Conservation (phyloP, 2,888 invertebrate species). For the Phaonia tiefii region DNA sequence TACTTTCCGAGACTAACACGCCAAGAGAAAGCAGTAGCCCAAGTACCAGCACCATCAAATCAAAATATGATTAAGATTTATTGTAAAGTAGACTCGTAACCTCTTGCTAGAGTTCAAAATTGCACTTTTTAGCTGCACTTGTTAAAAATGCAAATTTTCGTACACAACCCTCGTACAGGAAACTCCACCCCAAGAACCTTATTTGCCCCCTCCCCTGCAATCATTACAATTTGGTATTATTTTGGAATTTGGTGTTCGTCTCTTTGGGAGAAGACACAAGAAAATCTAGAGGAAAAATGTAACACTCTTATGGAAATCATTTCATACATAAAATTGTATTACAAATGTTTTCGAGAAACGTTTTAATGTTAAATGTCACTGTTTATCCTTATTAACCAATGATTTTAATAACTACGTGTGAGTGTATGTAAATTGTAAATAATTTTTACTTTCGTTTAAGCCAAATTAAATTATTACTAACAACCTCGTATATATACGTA, state of each 20-base stretch:
- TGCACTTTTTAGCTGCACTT: slow-evolving; percentile 79
- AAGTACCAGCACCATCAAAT: slow-evolving; percentile 43
- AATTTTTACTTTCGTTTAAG: slow-evolving; percentile 56
- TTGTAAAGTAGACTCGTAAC: slow-evolving; percentile 18
- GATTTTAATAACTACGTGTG: background rate
- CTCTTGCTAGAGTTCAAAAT: slow-evolving; percentile 67
- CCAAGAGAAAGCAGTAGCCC: slow-evolving; percentile 63
- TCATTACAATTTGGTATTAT: background rate
- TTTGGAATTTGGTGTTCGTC: slow-evolving; percentile 4
- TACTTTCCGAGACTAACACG: slow-evolving; percentile 72
- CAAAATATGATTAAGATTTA: background rate
- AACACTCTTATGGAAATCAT: background rate
- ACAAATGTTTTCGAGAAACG: slow-evolving; percentile 28
- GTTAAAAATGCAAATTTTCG: slow-evolving; percentile 78
- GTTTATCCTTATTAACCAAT: background rate
- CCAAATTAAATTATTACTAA: slow-evolving; percentile 52
- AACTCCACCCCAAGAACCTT: background rate
- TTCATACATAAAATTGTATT: slow-evolving; percentile 41
- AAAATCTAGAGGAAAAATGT: slow-evolving; percentile 8
- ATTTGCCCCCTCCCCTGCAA: background rate
- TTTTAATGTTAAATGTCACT: slow-evolving; percentile 51
- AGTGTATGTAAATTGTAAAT: slow-evolving; percentile 63
- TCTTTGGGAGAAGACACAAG: background rate
- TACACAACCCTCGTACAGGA: slow-evolving; percentile 12
- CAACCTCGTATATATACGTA: background rate